phyloP scores from a whole-genome alignment of 2,113 vertebrate species.

The Origma solitaria region DNA sequence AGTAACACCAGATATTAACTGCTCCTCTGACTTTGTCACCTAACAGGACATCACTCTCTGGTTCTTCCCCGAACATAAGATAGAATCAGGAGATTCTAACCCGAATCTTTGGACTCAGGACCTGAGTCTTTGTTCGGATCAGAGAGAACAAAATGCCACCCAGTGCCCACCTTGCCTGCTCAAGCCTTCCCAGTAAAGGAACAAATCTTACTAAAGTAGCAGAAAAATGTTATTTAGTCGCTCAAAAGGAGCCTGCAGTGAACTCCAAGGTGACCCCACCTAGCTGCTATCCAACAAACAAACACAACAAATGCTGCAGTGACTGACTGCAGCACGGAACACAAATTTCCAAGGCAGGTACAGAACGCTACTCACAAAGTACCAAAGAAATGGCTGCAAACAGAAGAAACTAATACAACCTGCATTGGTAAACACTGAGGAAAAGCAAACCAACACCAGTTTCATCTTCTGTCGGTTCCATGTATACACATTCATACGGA shows the following conservation, averaged over 20 bases:
- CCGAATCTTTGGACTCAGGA: background rate
- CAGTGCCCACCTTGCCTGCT: background rate
- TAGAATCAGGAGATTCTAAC: background rate
- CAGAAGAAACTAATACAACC: background rate
- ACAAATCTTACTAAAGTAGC: background rate
- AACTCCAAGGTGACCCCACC: background rate
- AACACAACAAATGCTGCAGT: background rate
- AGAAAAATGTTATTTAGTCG: background rate
- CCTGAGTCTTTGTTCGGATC: accelerated
- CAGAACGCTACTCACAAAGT: background rate
- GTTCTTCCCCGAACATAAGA: accelerated
- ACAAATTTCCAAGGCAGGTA: background rate
- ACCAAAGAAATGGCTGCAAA: background rate
- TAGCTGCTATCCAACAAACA: background rate
- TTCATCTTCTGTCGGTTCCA: background rate
- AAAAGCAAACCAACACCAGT: background rate
- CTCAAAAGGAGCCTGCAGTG: background rate
- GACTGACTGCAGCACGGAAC: accelerated
- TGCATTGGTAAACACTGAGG: background rate
- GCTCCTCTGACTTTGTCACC: background rate
- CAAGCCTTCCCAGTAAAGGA: background rate
- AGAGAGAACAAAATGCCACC: background rate
- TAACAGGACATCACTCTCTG: background rate
- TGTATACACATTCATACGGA: background rate
- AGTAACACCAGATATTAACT: background rate